Percentiles rank a stretch among this genome's conserved stretches.
phyloP scores from a whole-genome alignment of 2,113 vertebrate species.

The Nicator chloris region DNA sequence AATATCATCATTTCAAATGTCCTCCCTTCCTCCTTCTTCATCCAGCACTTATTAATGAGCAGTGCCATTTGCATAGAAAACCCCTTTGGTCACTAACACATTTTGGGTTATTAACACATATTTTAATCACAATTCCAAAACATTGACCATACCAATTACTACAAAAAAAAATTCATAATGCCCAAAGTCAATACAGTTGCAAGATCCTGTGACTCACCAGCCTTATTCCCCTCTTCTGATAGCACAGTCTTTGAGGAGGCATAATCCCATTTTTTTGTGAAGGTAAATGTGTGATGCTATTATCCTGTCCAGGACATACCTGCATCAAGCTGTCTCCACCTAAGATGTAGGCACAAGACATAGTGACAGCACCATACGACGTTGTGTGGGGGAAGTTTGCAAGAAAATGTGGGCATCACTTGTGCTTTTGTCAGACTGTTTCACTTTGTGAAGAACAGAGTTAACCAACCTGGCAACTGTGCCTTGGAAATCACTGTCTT shows the following conservation, averaged over 20 bases:
- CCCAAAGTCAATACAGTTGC: neutral
- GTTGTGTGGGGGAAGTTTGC: neutral
- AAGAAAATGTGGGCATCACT: neutral
- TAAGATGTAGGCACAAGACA: neutral
- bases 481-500: neutral
- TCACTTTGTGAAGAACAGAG: neutral
- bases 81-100: neutral
- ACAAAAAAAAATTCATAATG: neutral
- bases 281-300: neutral
- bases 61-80: neutral
- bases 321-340: neutral
- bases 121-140: neutral
- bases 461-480: neutral
- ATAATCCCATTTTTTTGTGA: neutral
- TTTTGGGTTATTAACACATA: neutral
- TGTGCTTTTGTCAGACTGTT: neutral
- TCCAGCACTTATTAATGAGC: neutral
- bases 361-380: rapidly evolving
- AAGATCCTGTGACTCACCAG: neutral
- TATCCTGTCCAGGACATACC: neutral
- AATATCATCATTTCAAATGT: rapidly evolving
- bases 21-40: neutral
- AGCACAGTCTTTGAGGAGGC: neutral
- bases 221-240: neutral
- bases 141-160: neutral